Evolutionary conservation across 2,888 invertebrate genomes (phyloP).

Genomic region (Drosophila picticornis): DNA sequence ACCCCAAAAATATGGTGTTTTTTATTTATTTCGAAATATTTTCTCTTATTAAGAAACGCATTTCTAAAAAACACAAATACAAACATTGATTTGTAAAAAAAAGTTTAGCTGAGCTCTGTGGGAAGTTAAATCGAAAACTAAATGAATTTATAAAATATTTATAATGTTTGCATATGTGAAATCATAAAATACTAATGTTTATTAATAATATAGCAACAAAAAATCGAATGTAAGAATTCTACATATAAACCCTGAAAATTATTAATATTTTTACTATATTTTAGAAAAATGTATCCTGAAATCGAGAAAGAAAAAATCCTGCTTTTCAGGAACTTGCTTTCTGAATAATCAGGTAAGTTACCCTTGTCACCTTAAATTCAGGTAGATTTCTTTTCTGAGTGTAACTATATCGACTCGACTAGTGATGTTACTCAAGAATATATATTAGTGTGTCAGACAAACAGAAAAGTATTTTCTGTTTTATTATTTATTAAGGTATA

Average conservation of each 20-base stretch:
- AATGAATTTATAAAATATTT: neutral
- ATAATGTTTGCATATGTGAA: neutral
- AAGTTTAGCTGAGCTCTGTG: neutral
- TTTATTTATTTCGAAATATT: too few relatives aligned
- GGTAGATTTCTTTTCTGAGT: neutral
- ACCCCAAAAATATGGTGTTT: neutral
- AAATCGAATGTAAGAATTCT: too few relatives aligned
- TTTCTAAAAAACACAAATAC: too few relatives aligned
- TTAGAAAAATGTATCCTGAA: too few relatives aligned
- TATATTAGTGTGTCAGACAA: neutral
- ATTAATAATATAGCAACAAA: too few relatives aligned
- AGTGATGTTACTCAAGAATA: neutral
- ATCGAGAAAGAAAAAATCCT: too few relatives aligned
- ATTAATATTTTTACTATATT: too few relatives aligned
- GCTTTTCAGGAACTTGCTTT: too few relatives aligned
- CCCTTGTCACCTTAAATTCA: neutral
- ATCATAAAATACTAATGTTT: neutral
- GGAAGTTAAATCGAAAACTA: neutral
- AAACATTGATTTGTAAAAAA: too few relatives aligned
- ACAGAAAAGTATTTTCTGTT: neutral
- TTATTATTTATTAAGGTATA: neutral
- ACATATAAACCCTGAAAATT: too few relatives aligned
- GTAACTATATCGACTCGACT: neutral
- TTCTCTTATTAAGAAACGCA: too few relatives aligned
- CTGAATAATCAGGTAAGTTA: neutral